A percentile compares a stretch with the other conserved stretches of the same genome.
phyloP scores from a whole-genome alignment of 2,888 invertebrate species.

The Habroteleia sp. region DNA sequence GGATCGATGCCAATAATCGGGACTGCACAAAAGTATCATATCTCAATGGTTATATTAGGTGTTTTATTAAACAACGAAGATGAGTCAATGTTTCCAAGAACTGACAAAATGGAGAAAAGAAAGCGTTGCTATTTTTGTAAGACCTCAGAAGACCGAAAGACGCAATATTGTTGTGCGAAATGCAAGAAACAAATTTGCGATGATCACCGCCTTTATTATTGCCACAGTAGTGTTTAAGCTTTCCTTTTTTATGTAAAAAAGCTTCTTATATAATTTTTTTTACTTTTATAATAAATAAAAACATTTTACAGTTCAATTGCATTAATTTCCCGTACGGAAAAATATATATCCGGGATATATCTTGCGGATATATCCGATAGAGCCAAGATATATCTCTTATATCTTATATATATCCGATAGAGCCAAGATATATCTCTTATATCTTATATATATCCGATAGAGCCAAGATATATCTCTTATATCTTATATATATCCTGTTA shows the following conservation, averaged over 20 bases:
- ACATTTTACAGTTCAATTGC: too few relatives aligned
- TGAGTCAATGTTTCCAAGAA: slow-evolving; percentile 9
- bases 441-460: too few relatives aligned
- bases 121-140: slow-evolving; percentile 17
- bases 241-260: slow-evolving; percentile 6
- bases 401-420: too few relatives aligned
- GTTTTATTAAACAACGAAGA: slow-evolving; percentile 2
- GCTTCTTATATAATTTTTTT: slow-evolving; percentile 6
- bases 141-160: slow-evolving; percentile 5
- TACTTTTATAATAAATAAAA: too few relatives aligned
- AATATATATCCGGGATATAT: too few relatives aligned
- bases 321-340: too few relatives aligned
- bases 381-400: too few relatives aligned
- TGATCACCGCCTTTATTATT: slow-evolving; percentile 12
- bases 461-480: too few relatives aligned
- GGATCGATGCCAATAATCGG: background rate
- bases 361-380: too few relatives aligned
- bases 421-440: too few relatives aligned
- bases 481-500: too few relatives aligned
- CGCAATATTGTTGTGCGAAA: slow-evolving; percentile 19
- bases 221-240: slow-evolving; percentile 1
- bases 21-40: slow-evolving; percentile 3
- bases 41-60: slow-evolving; percentile 3
- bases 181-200: slow-evolving; percentile 23
- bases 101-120: slow-evolving; percentile 13